These are phyloP conservation scores for Branchinecta lynchi DNA, from an alignment of 1,140 invertebrate species.

Conservation along the genomic window DNA sequence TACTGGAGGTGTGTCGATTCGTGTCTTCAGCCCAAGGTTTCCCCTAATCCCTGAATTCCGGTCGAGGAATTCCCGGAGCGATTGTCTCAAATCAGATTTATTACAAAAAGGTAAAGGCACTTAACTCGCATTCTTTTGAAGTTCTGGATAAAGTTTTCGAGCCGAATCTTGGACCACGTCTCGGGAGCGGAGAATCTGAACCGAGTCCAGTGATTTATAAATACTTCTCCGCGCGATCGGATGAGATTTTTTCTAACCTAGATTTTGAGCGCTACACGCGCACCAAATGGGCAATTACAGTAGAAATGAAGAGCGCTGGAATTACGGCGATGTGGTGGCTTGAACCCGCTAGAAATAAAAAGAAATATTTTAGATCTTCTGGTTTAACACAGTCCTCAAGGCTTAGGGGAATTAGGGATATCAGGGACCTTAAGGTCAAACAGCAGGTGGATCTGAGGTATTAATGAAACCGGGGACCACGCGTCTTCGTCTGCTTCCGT, in stretches of 20 bases:
- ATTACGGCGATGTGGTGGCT: not conserved
- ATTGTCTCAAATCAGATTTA: not conserved
- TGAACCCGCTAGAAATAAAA: not conserved
- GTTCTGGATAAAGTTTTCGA: not conserved
- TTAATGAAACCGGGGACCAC: too few species aligned
- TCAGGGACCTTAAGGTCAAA: too few species aligned
- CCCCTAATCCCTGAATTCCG: too few species aligned
- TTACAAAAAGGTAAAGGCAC: slow-evolving; percentile 2
- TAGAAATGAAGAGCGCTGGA: not conserved
- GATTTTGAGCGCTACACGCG: not conserved
- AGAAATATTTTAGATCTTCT: not conserved
- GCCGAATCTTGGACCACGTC: not conserved
- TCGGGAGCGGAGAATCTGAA: not conserved
- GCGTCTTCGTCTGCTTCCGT: too few species aligned
- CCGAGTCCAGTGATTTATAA: not conserved
- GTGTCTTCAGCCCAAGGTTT: too few species aligned
- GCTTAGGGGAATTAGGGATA: too few species aligned
- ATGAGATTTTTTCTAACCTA: not conserved
- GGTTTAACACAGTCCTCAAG: too few species aligned
- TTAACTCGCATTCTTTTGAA: not conserved
- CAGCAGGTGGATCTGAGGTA: too few species aligned
- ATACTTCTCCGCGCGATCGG: not conserved
- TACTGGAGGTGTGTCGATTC: too few species aligned
- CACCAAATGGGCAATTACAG: not conserved
- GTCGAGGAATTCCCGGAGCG: too few species aligned